These are phyloP conservation scores for Leptarthrus brevirostris DNA, from an alignment of 2,888 invertebrate species.

Conservation along the genomic window DNA sequence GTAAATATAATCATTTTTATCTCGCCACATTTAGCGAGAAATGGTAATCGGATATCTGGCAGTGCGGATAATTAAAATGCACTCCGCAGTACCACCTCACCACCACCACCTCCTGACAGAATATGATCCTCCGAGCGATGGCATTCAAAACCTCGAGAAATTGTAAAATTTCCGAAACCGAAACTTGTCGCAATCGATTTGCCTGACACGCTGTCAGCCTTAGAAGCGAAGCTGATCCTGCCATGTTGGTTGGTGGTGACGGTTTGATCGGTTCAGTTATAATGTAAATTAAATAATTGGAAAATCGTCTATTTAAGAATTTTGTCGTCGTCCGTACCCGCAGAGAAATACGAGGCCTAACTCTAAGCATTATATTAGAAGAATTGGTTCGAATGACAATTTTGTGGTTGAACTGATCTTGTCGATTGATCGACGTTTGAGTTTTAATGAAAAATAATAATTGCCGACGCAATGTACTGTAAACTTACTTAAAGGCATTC, in stretches of 20 bases:
- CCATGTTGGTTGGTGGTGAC: slow-evolving; percentile 24
- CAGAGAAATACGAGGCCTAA: slow-evolving; percentile 1
- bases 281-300: slow-evolving; percentile 49
- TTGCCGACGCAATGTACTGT: slow-evolving; percentile 39
- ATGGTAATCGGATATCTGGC: slow-evolving; percentile 19
- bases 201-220: slow-evolving; percentile 34
- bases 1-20: slow-evolving; percentile 17
- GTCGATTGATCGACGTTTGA: slow-evolving; percentile 41
- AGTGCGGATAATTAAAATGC: not conserved
- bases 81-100: not conserved
- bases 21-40: slow-evolving; percentile 40
- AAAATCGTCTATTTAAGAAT: slow-evolving; percentile 49
- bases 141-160: slow-evolving; percentile 40
- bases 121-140: slow-evolving; percentile 13
- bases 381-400: slow-evolving; percentile 38
- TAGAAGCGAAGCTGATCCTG: slow-evolving; percentile 9
- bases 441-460: slow-evolving; percentile 37
- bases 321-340: not conserved
- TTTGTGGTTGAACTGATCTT: slow-evolving; percentile 43
- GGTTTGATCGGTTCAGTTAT: slow-evolving; percentile 42
- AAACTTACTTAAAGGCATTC: slow-evolving; percentile 32
- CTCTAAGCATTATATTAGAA: slow-evolving; percentile 36
- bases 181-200: slow-evolving; percentile 48
- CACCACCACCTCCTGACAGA: slow-evolving; percentile 28
- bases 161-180: slow-evolving; percentile 45